Percentiles rank a stretch among this genome's conserved stretches.
Evolutionary conservation across 2,113 vertebrate species (phyloP).

Genomic region (Promerops cafer): DNA sequence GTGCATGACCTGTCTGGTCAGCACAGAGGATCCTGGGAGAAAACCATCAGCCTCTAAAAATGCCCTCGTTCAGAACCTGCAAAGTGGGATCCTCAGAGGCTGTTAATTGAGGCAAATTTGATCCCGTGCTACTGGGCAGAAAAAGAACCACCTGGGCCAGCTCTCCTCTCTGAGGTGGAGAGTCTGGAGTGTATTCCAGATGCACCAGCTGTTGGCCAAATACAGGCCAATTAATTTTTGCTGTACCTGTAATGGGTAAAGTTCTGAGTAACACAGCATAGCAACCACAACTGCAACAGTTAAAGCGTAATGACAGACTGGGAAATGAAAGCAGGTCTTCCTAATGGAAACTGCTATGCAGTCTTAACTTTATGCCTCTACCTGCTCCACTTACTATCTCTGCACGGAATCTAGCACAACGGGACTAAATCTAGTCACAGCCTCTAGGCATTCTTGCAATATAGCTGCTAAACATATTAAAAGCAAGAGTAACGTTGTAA

Average conservation of each 20-base stretch:
- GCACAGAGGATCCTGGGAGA: background rate
- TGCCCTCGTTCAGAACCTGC: background rate
- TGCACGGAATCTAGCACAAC: slow-evolving; percentile 1
- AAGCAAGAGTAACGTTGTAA: background rate
- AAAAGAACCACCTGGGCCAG: background rate
- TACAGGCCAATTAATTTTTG: background rate
- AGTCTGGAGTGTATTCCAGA: background rate
- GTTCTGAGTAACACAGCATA: background rate
- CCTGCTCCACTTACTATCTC: slow-evolving; percentile 13
- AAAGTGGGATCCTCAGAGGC: background rate
- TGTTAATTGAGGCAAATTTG: background rate
- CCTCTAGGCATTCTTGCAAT: background rate
- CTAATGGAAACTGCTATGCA: slow-evolving; percentile 30
- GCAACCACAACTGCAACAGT: background rate
- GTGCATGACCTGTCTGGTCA: background rate
- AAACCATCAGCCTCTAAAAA: background rate
- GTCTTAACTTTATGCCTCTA: slow-evolving; percentile 41
- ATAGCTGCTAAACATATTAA: background rate
- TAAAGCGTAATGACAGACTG: slow-evolving; percentile 10
- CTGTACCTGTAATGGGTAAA: background rate
- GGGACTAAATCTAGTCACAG: background rate
- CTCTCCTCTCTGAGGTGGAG: background rate
- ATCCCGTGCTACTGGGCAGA: background rate
- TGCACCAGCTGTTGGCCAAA: background rate
- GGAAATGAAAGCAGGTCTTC: slow-evolving; percentile 13